Percentiles rank a stretch among this genome's conserved stretches.
Conservation (phyloP, 2,797 vertebrate genomes). For the Hipposideros larvatus region DNA sequence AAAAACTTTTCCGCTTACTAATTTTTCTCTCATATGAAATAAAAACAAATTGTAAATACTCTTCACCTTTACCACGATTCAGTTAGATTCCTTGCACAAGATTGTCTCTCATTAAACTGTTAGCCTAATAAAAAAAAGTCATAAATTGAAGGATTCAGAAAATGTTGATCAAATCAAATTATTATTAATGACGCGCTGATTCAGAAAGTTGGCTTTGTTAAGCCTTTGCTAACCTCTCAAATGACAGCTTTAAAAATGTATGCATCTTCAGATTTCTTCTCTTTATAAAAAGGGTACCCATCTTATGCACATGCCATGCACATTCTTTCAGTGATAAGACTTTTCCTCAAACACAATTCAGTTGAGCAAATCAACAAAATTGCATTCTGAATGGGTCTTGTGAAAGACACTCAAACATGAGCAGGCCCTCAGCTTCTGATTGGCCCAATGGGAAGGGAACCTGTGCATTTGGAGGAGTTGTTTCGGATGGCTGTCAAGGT, state of each 20-base stretch:
- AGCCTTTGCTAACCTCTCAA: neutral
- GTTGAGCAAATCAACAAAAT: neutral
- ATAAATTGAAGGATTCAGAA: neutral
- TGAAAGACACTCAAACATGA: neutral
- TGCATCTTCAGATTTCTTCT: neutral
- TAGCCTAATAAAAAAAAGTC: neutral
- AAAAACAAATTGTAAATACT: constrained; percentile 37
- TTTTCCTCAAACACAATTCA: neutral
- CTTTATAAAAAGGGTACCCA: neutral
- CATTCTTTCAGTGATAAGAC: neutral
- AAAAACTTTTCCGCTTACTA: neutral
- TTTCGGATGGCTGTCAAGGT: neutral
- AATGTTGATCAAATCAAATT: neutral
- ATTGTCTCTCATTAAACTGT: neutral
- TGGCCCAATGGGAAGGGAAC: neutral
- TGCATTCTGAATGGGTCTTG: neutral
- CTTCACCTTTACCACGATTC: neutral
- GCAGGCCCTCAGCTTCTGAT: neutral
- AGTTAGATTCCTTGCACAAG: neutral
- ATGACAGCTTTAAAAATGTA: neutral
- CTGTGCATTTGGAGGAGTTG: neutral
- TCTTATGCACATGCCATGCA: neutral
- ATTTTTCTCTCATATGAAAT: neutral
- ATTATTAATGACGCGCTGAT: neutral
- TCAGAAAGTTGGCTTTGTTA: neutral